Base-by-base conservation (phyloP, 2,888 invertebrate genomes). In the Aquatica leii region DNA sequence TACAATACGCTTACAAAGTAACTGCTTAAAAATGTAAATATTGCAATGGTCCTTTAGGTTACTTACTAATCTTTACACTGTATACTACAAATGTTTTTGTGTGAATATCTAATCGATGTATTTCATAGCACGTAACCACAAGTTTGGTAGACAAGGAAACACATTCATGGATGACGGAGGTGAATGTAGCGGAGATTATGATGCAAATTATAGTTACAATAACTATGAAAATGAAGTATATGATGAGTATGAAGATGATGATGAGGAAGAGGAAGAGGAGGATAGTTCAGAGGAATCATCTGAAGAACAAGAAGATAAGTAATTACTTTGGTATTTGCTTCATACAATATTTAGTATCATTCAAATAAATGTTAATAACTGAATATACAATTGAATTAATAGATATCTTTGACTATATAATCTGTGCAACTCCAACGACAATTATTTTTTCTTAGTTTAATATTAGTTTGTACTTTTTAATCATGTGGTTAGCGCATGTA, bases 141-240 rank as follows among this genome's bases (percentile, higher is more conserved):
- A 95, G 78, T 95, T 92, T 84, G 95, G 95, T 9, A 86, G 95
- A 18, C 94, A 95, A 83, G 90, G 90, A 73, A 87, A 90, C 73
- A 85, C 86, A 51, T 81, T 78, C 37, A 81, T 80, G 60, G 84
- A 85, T 66, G 87, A 87, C 71, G 88, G 88, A 66, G 90, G 90
- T 73, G 90, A 89, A 66, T 88, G 89, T 74, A 86, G 84, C 21
- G 83, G 83, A 46, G 81, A 84, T 18, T 18, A 34, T 35, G 52
- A 18, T 35, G 88, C 89, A 74, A 86, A 84, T 20, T 83, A 83
- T 46, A 81, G 83, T 52, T 80, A 83, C 52, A 83, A 83, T 66
- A 79, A 75, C 24, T 76, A 80, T 64, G 74, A 76, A 48, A 76
- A 77, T 59, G 74, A 74, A 51, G 73, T 72, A 59, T 76, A 78